These are phyloP conservation scores for Steinernema feltiae DNA, from an alignment of 1,140 invertebrate species.

Conservation along the genomic window DNA sequence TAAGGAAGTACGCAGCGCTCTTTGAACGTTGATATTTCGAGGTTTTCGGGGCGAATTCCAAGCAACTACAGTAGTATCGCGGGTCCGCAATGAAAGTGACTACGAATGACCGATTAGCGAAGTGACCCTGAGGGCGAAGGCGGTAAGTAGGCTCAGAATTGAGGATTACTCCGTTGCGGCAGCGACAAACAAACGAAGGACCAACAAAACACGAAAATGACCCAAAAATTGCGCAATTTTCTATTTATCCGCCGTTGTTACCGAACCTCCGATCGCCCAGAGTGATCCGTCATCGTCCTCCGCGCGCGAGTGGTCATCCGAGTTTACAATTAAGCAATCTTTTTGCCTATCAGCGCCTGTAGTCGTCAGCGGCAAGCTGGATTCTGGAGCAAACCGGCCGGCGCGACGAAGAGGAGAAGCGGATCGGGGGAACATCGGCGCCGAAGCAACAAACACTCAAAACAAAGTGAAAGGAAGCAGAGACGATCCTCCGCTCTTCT, in stretches of 20 bases:
- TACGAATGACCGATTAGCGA: too few species aligned
- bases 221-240: constrained; percentile 2
- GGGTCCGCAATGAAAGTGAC: too few species aligned
- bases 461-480: not conserved
- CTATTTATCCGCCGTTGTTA: not conserved
- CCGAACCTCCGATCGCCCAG: not conserved
- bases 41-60: too few species aligned
- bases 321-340: not conserved
- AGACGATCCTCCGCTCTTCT: not conserved
- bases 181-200: not conserved
- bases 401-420: too few species aligned
- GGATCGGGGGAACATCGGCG: too few species aligned
- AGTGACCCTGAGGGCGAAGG: too few species aligned
- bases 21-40: too few species aligned
- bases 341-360: not conserved
- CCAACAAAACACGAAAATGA: constrained; percentile 6
- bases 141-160: too few species aligned
- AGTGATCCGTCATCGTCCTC: constrained; percentile 10
- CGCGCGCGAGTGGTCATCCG: not conserved
- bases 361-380: not conserved
- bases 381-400: not conserved
- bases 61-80: too few species aligned
- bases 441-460: too few species aligned
- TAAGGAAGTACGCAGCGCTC: too few species aligned
- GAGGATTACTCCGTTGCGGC: too few species aligned